Evolutionary conservation across 2,888 invertebrate species (phyloP), one percentile per base, ranked within the genome.

Genomic region (Galerucella calmariensis): DNA sequence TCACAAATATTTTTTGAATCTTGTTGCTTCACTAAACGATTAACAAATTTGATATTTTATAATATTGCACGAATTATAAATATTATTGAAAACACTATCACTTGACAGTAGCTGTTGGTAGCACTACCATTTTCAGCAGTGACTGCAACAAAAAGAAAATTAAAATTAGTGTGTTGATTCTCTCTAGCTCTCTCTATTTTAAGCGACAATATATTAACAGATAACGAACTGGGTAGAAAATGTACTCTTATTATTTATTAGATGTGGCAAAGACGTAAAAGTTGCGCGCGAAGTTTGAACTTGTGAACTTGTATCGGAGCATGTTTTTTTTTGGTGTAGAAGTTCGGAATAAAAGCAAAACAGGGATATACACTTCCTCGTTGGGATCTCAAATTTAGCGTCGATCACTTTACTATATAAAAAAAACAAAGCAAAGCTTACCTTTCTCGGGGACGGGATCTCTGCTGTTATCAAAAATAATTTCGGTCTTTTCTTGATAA

Each of bases 401-500:
- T 27, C 3, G 27, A 27, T 27, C 27, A 58, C 16, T 16, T 58
- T 58, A 58, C 58, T 58, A 58, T 24, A 58, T 16, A 0, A 24
- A 11, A 12, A 56, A 56, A 56, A n/a, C 56, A 56, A 56, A 27
- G 27, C 16, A 16, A 46, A 48, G 56, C 90, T 89, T 86, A 94
- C 94, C 94, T 90, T 94, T 91, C 84, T 94, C 94, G 12, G 94
- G 94, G 81, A 94, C 90, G 6, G 95, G 95, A 88, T 94, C 94
- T 78, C 92, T 92, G 77, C 91, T 91, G 74, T 92, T 91, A 73
- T 80, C 79, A 84, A 94, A 91, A 84, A 93, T 92, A 80, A 92
- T 87, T 84, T 92, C 93, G 75, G 92, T 91, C 71, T 91, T 90
- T 85, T 90, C 90, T 82, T 91, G 90, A 88, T 94, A 94, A 77